These are phyloP conservation scores for Calameuta filiformis DNA, from an alignment of 2,888 invertebrate species.

Conservation along the genomic window DNA sequence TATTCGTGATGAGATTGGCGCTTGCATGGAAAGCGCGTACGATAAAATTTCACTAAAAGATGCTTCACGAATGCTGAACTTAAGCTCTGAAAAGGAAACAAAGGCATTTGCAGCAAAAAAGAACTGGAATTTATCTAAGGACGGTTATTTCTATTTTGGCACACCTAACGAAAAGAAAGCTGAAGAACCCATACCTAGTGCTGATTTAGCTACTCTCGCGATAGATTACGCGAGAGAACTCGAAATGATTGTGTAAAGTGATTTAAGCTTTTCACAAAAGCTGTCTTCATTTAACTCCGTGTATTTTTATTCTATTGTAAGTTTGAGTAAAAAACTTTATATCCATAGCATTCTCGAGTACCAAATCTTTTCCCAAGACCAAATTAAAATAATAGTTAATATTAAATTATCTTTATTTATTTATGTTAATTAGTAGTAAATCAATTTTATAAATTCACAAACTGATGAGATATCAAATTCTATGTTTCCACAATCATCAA, in stretches of 20 bases:
- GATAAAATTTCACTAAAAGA: conserved; percentile 88
- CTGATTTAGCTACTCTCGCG: conserved; percentile 91
- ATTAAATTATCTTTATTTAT: background rate
- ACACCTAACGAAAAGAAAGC: conserved; percentile 79
- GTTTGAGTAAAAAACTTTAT: conserved; percentile 21
- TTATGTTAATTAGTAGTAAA: background rate
- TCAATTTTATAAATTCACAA: background rate
- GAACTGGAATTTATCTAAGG: conserved; percentile 83
- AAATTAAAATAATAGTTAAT: background rate
- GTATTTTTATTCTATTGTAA: conserved; percentile 34
- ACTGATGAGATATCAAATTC: background rate
- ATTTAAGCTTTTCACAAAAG: background rate
- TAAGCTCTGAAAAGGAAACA: conserved; percentile 81
- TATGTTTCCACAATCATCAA: background rate
- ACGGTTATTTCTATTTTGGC: conserved; percentile 85
- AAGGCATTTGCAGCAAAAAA: conserved; percentile 85
- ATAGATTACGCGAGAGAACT: conserved; percentile 97
- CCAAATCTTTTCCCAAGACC: background rate
- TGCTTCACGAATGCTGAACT: conserved; percentile 89
- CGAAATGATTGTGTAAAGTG: conserved; percentile 94
- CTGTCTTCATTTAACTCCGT: conserved; percentile 5
- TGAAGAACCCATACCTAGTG: conserved; percentile 86
- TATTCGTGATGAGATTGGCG: conserved; percentile 95
- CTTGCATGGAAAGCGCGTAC: conserved; percentile 97
- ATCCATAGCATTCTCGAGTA: background rate